Evolutionary conservation across 2,888 invertebrate species (phyloP), one percentile per base, ranked within the genome.

Genomic region (Rhamphomyia laevipes): DNA sequence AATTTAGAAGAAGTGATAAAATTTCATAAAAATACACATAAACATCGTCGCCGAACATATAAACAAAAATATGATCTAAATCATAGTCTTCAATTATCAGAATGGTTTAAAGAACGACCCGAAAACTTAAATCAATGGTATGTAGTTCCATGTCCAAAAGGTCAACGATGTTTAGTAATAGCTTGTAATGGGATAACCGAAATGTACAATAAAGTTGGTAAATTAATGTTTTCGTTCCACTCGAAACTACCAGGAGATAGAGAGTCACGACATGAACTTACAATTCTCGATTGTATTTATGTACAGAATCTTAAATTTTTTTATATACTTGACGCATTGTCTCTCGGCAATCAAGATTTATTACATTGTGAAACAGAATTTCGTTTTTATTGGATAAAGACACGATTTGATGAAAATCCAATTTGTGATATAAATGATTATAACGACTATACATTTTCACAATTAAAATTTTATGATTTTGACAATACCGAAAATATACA

Each of bases 71-170:
- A 57, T 12, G 51, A 54, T 30, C 50, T 41, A 11, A 56, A 54
- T 30, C 51, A 57, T 15, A 75, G 80, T 56, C 70, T 95, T 9
- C 95, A 95, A 87, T 63, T 86, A 51, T 94, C 95, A 0, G 96
- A 97, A 68, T 97, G 95, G 95, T 73, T 97, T 65, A 73, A 84
- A 2, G 89, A 95, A 57, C 78, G 84, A 49, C 97, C 97, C 0
- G 73, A 75, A 23, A 83, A 89, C 63, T 76, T 90, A 46, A 73
- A 77, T 6, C 78, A 82, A 45, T 91, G 90, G 89, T 66, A 77
- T 18, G 72, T 84, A 46, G 77, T 84, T 44, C 79, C 88, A 0
- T 91, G 90, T 63, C 96, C 97, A 0, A 77, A 80, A 60, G 97
- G 94, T 18, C 77, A 77, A 51, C 76, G 97, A 48, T 79, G 81